These are phyloP conservation scores for Oreochromis niloticus DNA, from an alignment of 2,113 vertebrate species.

Conservation along the genomic window DNA sequence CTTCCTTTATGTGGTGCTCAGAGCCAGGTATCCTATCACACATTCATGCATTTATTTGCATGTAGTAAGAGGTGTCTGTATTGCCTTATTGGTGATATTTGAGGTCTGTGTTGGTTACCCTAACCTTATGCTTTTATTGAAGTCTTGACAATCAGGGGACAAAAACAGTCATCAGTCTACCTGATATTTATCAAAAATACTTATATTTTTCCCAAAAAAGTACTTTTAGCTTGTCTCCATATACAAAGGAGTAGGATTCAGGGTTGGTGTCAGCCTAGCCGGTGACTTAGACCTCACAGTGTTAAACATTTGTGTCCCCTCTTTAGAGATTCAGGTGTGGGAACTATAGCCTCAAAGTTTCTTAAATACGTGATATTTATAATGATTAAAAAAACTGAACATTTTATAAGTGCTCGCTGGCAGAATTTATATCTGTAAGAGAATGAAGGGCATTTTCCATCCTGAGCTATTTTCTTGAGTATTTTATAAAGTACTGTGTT, in stretches of 20 bases:
- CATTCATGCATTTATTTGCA: not conserved
- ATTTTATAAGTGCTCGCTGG: rapidly evolving
- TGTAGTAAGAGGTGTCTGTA: not conserved
- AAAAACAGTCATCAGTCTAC: not conserved
- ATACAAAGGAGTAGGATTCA: not conserved
- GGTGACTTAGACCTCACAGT: not conserved
- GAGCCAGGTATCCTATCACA: conserved; percentile 79
- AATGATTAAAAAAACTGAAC: not conserved
- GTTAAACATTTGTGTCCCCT: not conserved
- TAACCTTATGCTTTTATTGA: not conserved
- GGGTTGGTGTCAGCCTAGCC: rapidly evolving
- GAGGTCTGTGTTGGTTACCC: rapidly evolving
- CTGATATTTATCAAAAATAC: not conserved
- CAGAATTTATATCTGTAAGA: not conserved
- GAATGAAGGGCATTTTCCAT: not conserved
- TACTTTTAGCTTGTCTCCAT: not conserved
- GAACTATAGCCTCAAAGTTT: not conserved
- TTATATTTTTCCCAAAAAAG: not conserved
- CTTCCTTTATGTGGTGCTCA: conserved; percentile 94
- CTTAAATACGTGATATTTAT: not conserved
- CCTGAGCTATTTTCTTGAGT: not conserved
- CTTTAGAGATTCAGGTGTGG: not conserved
- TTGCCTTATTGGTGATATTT: not conserved
- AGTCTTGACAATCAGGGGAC: not conserved
- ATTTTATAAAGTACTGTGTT: not conserved